Base-by-base conservation (phyloP, 2,113 vertebrate genomes). In the Centrocercus urophasianus region DNA sequence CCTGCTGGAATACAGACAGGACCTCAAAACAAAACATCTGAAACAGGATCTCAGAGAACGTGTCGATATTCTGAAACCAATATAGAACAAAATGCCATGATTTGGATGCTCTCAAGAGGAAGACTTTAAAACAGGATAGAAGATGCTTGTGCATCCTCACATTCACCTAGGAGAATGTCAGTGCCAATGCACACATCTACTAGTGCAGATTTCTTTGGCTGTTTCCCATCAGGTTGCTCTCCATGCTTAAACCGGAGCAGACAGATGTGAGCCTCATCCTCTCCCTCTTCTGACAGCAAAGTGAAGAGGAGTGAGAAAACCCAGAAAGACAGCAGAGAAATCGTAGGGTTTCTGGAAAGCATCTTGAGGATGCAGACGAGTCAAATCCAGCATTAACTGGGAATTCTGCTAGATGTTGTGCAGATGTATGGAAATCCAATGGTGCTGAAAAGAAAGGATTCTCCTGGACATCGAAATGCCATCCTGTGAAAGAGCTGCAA, bases 401-500 rank as follows among this genome's bases (percentile, higher is more conserved):
- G 61, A 76, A 38, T 24, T 36, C 57, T 48, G 43, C n/a, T 36
- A 22, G 43, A 38, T 22, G 57, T 32, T 63, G 57, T 34, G 48
- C n/a, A 22, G 18, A 48, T 10, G 25, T 11, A 30, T 5, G 36
- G 57, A 61, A 75, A 47, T 28, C 42, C 45, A 28, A 22, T 36
- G 42, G 47, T n/a, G 38, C 18, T 48, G 21, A 73, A 40, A 21
- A 27, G 48, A 65, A 69, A n/a, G 54, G 21, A 9, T 47, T 63
- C n/a, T 30, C 27, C 19, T 1, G 7, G 61, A 43, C 4, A 28
- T 15, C 59, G 24, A 40, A 38, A 52, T 9, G 10, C 4, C 8
- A 7, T 5, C 28, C 57, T 7, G 4, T 14, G 43, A 64, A 38
- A 0, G 1, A 56, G 21, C 10, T 57, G 47, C 20, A 65, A 40